Percentiles rank a stretch among this genome's conserved stretches.
These are phyloP conservation scores for Scotopteryx bipunctaria DNA, from an alignment of 2,888 invertebrate species.

Conservation along the genomic window DNA sequence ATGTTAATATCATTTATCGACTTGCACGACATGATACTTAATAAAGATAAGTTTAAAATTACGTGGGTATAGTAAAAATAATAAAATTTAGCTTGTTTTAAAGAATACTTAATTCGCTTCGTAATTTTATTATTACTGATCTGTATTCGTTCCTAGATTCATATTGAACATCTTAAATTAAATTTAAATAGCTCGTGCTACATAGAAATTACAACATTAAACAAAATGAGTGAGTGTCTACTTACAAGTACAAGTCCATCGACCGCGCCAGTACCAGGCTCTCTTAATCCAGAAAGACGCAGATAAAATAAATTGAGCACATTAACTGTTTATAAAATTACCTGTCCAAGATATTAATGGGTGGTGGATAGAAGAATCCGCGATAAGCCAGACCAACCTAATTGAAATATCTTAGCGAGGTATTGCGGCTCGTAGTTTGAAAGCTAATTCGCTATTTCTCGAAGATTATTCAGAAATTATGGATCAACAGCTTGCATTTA, in stretches of 20 bases:
- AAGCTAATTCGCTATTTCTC: conserved; percentile 16
- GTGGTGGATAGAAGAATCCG: conserved; percentile 19
- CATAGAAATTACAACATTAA: background rate
- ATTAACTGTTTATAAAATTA: conserved; percentile 38
- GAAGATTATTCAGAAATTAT: conserved; percentile 13
- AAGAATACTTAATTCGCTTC: no score
- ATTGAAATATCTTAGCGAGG: conserved; percentile 32
- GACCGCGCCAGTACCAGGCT: conserved; percentile 1
- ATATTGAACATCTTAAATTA: no score
- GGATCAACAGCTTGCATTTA: conserved; percentile 7
- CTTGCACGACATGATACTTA: no score
- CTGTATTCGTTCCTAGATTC: no score
- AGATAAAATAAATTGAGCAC: conserved; percentile 34
- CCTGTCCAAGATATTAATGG: conserved; percentile 38
- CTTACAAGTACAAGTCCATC: conserved; percentile 7
- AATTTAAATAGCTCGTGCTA: no score
- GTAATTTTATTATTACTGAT: no score
- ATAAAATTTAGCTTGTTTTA: no score
- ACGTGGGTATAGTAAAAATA: no score
- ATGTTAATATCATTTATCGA: no score
- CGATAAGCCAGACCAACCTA: conserved; percentile 31
- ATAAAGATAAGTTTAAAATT: no score
- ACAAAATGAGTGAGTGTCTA: no score
- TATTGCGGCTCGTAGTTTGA: conserved; percentile 25
- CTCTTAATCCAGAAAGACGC: conserved; percentile 3